Conservation (phyloP, 2,888 invertebrate genomes). For the Crocallis elinguaria region DNA sequence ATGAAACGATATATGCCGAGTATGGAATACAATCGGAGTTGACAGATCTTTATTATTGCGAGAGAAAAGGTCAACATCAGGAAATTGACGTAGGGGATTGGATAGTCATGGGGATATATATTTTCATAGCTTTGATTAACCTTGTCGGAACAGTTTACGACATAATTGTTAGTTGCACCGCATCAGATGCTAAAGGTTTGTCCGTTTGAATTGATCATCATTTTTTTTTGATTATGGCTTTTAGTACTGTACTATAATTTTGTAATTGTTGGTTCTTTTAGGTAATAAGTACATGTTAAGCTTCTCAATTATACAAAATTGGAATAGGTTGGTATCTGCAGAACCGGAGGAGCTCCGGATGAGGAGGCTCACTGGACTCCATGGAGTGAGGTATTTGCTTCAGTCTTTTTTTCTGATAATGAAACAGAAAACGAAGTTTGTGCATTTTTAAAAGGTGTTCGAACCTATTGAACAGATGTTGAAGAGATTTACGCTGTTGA, state of each 20-base stretch:
- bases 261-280: constrained; percentile 13
- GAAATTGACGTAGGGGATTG: constrained; percentile 30
- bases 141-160: constrained; percentile 35
- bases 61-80: constrained; percentile 21
- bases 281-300: constrained; percentile 41
- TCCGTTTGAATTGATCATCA: not conserved
- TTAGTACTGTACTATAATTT: not conserved
- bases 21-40: constrained; percentile 40
- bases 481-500: too few relatives aligned
- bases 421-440: too few relatives aligned
- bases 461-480: too few relatives aligned
- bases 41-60: constrained; percentile 34
- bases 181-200: constrained; percentile 40
- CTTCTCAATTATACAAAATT: constrained; percentile 47
- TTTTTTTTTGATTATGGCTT: too few relatives aligned
- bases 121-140: constrained; percentile 26
- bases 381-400: constrained; percentile 46
- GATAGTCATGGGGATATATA: constrained; percentile 26
- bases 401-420: not conserved
- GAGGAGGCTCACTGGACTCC: constrained; percentile 41
- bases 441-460: too few relatives aligned
- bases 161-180: constrained; percentile 17
- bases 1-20: constrained; percentile 35
- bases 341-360: constrained; percentile 36
- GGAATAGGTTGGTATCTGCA: constrained; percentile 37